Conservation (phyloP, 2,113 vertebrate species). For the Sylvietta virens region DNA sequence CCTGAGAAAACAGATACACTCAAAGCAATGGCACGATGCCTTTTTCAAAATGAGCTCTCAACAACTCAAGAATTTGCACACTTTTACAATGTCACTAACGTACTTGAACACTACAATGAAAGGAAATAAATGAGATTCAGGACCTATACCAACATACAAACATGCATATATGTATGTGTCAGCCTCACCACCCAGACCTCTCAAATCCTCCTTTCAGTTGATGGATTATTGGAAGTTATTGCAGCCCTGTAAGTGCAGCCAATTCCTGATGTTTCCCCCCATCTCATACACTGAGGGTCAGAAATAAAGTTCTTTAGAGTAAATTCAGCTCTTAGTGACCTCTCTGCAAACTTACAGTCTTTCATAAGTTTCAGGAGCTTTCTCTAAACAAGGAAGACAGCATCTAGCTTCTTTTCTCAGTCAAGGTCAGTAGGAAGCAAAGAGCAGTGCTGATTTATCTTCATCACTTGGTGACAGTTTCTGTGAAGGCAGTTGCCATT, state of each 20-base stretch:
- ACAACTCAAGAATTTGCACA: not conserved
- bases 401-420: not conserved
- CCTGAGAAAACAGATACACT: not conserved
- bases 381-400: not conserved
- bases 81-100: accelerated
- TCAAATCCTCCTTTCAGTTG: not conserved
- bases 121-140: not conserved
- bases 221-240: not conserved
- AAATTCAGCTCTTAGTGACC: not conserved
- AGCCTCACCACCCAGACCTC: not conserved
- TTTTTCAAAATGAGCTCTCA: not conserved
- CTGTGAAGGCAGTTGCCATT: not conserved
- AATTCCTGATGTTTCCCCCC: not conserved
- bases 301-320: not conserved
- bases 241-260: not conserved
- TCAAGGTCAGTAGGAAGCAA: not conserved
- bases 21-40: not conserved
- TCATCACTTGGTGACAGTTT: not conserved
- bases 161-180: too few species aligned
- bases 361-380: not conserved
- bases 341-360: not conserved
- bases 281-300: not conserved
- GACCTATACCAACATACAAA: not conserved
- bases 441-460: not conserved
- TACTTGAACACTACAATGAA: not conserved